Evolutionary conservation across 2,888 invertebrate species (phyloP).

Genomic region (Xestia ashworthii): DNA sequence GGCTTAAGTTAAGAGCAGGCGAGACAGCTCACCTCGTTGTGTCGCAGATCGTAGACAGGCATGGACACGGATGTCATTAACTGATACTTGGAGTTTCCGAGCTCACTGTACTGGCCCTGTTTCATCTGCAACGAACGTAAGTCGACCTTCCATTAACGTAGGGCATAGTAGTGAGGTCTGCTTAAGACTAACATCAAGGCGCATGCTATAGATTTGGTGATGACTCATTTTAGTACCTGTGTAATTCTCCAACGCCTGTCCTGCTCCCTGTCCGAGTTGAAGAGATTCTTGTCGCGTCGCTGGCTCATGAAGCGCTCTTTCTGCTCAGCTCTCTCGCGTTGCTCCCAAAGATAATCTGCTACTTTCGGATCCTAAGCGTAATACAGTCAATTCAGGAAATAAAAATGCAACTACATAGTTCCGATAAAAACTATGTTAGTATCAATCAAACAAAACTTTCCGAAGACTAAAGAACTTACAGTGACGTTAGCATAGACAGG

Average conservation of each 20-base stretch:
- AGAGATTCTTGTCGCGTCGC: constrained; percentile 90
- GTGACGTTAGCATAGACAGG: constrained; percentile 98
- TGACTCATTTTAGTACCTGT: constrained; percentile 73
- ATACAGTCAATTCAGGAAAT: neutral
- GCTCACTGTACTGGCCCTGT: constrained; percentile 91
- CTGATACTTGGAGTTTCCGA: constrained; percentile 92
- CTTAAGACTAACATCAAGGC: constrained; percentile 46
- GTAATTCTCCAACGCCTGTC: constrained; percentile 91
- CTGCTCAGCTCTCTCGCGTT: constrained; percentile 95
- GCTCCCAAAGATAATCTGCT: constrained; percentile 97
- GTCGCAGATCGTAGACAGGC: constrained; percentile 97
- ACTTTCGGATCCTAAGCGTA: constrained; percentile 94
- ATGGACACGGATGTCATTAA: constrained; percentile 98
- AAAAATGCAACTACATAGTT: neutral
- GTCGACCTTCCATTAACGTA: constrained; percentile 39
- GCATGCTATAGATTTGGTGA: neutral
- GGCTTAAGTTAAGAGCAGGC: constrained; percentile 46
- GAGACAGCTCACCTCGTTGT: constrained; percentile 93
- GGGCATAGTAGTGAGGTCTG: constrained; percentile 9
- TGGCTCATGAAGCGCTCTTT: constrained; percentile 93
- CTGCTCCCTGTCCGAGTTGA: constrained; percentile 92
- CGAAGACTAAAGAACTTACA: constrained; percentile 85
- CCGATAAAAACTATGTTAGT: neutral
- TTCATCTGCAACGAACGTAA: constrained; percentile 84
- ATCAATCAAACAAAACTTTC: neutral